Evolutionary conservation across 1,140 invertebrate genomes (phyloP).

Genomic region (Heterodera schachtii): DNA sequence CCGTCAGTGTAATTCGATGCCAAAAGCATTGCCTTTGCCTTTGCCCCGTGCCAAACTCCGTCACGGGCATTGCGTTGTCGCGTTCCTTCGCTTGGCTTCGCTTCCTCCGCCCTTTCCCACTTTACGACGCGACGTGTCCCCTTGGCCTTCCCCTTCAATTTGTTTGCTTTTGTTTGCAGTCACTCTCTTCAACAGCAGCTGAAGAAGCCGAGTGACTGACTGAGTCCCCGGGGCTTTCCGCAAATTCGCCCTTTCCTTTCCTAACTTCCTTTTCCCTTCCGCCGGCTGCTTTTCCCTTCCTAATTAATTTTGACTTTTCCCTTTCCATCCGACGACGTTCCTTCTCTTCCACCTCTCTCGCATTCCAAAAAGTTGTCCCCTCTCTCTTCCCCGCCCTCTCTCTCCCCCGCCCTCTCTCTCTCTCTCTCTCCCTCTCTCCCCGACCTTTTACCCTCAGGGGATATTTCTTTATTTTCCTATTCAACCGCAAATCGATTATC

Average conservation of each 20-base stretch:
- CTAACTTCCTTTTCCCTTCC: not conserved
- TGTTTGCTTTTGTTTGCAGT: not conserved
- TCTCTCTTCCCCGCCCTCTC: not conserved
- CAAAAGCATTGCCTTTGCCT: too few relatives aligned
- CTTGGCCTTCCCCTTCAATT: not conserved
- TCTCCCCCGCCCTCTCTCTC: not conserved
- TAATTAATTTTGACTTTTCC: slow-evolving; percentile 13
- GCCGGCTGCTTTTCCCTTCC: not conserved
- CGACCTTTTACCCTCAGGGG: not conserved
- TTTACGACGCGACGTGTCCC: slow-evolving; percentile 6
- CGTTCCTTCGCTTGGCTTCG: not conserved
- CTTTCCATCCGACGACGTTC: not conserved
- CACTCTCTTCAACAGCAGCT: not conserved
- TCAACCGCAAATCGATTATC: slow-evolving; percentile 19
- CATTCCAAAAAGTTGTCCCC: not conserved
- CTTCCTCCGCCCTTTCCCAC: not conserved
- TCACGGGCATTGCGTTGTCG: not conserved
- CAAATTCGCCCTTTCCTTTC: not conserved
- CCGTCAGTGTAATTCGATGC: too few relatives aligned
- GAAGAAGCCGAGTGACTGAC: not conserved
- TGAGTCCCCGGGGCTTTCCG: not conserved
- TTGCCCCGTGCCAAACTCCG: too few relatives aligned
- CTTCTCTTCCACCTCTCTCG: not conserved
- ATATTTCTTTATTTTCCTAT: not conserved
- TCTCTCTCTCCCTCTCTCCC: not conserved